Conservation (phyloP, 2,797 vertebrate genomes). For the Danio albolineatus region DNA sequence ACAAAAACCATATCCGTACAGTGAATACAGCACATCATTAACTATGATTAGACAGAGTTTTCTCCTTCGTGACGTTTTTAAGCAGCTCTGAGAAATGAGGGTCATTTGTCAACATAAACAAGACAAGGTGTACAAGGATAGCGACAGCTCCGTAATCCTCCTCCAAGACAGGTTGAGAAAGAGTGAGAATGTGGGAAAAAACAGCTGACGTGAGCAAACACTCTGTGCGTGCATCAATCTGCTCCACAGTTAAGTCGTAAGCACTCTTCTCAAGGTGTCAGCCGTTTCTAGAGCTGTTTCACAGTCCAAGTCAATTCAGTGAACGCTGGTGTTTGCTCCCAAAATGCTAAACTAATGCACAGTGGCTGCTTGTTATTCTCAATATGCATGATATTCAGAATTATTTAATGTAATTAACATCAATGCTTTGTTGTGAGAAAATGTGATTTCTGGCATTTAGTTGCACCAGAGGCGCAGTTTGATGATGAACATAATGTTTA, state of each 20-base stretch:
- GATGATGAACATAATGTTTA: too few species aligned
- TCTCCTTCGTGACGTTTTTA: constrained; percentile 9
- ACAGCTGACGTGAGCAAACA: constrained; percentile 66
- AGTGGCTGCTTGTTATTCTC: background rate
- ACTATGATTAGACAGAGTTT: constrained; percentile 58
- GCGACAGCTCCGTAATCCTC: constrained; percentile 64
- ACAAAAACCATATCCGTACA: constrained; percentile 59
- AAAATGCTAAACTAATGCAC: background rate
- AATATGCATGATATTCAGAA: background rate
- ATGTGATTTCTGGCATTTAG: too few species aligned
- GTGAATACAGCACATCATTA: constrained; percentile 56
- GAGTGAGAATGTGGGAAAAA: constrained; percentile 15
- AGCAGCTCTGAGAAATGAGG: constrained; percentile 55
- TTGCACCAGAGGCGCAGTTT: too few species aligned
- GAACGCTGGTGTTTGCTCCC: background rate
- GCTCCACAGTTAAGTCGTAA: background rate
- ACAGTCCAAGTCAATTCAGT: background rate
- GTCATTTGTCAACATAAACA: constrained; percentile 63
- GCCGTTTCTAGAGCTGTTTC: background rate
- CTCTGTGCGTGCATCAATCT: constrained; percentile 60
- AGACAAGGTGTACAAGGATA: constrained; percentile 34
- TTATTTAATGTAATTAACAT: background rate
- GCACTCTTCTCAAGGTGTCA: background rate
- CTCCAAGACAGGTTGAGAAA: constrained; percentile 24
- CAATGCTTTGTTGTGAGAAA: too few species aligned